A percentile compares a stretch with the other conserved stretches of the same genome.
These are phyloP conservation scores for Platorchestia sp. DNA, from an alignment of 1,140 invertebrate species.

Conservation along the genomic window DNA sequence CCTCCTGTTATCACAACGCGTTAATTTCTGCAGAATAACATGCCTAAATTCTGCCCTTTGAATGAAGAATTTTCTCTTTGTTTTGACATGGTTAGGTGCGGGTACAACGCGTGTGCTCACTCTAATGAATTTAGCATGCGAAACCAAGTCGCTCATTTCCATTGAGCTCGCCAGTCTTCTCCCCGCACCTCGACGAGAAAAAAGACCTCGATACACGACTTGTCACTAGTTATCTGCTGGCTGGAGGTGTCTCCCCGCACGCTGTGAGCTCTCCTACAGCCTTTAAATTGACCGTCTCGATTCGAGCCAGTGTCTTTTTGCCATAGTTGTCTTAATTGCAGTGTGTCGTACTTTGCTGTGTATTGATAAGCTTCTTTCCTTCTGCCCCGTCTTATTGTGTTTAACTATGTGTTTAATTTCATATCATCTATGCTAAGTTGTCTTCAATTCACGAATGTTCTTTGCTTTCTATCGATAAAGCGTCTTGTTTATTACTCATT, in stretches of 20 bases:
- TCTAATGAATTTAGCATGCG: background rate
- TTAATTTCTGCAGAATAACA: background rate
- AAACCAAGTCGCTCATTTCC: background rate
- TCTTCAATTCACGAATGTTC: background rate
- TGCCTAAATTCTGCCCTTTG: background rate
- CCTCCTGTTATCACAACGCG: background rate
- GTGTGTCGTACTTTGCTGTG: background rate
- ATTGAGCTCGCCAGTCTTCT: background rate
- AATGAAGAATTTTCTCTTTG: background rate
- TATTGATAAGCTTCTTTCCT: background rate
- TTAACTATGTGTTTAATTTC: background rate
- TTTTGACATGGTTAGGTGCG: background rate
- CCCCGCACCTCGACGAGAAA: background rate
- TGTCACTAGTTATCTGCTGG: constrained; percentile 28
- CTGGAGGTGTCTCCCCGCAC: background rate
- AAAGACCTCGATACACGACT: background rate
- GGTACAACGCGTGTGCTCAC: background rate
- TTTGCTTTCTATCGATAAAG: background rate
- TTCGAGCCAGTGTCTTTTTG: background rate
- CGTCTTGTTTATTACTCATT: background rate
- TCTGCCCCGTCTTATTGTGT: background rate
- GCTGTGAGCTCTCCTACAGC: background rate
- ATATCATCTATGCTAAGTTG: background rate
- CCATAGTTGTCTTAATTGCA: background rate
- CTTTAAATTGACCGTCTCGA: background rate